Evolutionary conservation across 2,797 vertebrate genomes (phyloP), one percentile per base, ranked within the genome.

Genomic region (Arnoldichthys spilopterus): DNA sequence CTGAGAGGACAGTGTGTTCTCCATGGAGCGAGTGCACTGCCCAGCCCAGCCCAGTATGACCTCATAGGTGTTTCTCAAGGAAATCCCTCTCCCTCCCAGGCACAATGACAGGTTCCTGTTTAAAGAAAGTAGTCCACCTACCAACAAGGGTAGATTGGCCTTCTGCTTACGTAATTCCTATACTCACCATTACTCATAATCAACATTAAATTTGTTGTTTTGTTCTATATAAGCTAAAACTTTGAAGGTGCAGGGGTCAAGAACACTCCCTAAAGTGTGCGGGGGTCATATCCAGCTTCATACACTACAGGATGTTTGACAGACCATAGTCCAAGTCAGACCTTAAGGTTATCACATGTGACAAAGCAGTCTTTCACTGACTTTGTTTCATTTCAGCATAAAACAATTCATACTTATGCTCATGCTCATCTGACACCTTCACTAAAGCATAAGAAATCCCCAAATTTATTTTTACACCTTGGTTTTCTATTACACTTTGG

Each of bases 31-130:
- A 61, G 13, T 9, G 54, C 82, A 78, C 72, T 82, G 86, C 89
- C 87, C 80, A 30, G 77, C 86, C 85, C 76, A 43, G 75, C 77
- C 77, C n/a, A 68, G 77, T 61, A 77, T 93, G 92, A 93, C 91
- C 79, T 93, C 93, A 93, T 92, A 85, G 83, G 87, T 91, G 87
- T 89, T 90, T 91, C 88, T 92, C 83, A 92, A 94, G 94, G 93
- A 94, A 92, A 92, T 93, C 92, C 91, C 90, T 87, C 84, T 90
- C 90, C 86, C 90, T 88, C 91, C 88, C 12, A 91, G 89, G 90
- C 88, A 94, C 93, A 94, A 94, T 94, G 91, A 93, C 87, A 84
- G 87, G 86, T 92, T 94, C 94, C 94, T 94, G 94, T 93, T 93
- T 93, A 84, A 89, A 92, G 85, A 87, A 86, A 84, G 80, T 66